phyloP scores from a whole-genome alignment of 2,888 invertebrate genomes.

The Beris chalybata region DNA sequence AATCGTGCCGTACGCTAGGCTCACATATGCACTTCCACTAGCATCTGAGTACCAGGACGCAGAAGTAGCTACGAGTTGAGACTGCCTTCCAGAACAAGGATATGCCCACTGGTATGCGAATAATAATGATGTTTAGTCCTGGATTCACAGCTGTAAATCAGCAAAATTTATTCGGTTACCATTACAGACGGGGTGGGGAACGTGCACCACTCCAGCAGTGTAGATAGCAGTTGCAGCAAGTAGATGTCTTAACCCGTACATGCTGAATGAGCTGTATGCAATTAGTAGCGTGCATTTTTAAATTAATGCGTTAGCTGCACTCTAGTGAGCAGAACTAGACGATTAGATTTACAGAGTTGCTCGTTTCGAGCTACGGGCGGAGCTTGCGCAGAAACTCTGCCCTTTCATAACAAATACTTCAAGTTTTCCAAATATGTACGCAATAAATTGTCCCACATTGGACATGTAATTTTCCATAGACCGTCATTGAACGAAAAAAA shows the following conservation, averaged over 20 bases:
- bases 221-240: constrained; percentile 5
- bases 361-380: too few species aligned
- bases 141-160: constrained; percentile 32
- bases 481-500: too few species aligned
- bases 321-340: too few species aligned
- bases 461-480: too few species aligned
- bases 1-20: constrained; percentile 1
- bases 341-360: too few species aligned
- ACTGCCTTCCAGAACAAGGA: neutral
- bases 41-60: neutral
- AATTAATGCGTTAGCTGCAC: neutral
- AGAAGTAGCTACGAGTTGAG: neutral
- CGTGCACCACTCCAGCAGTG: neutral
- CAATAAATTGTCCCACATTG: too few species aligned
- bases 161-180: constrained; percentile 35
- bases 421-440: too few species aligned
- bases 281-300: constrained; percentile 22
- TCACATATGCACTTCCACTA: constrained; percentile 4
- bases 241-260: constrained; percentile 26
- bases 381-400: too few species aligned
- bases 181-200: constrained; percentile 14
- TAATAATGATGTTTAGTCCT: constrained; percentile 37
- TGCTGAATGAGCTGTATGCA: constrained; percentile 29
- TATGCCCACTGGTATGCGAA: constrained; percentile 35
- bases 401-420: too few species aligned